Base-by-base conservation (phyloP, 2,797 vertebrate genomes). In the Poecilia gillii region DNA sequence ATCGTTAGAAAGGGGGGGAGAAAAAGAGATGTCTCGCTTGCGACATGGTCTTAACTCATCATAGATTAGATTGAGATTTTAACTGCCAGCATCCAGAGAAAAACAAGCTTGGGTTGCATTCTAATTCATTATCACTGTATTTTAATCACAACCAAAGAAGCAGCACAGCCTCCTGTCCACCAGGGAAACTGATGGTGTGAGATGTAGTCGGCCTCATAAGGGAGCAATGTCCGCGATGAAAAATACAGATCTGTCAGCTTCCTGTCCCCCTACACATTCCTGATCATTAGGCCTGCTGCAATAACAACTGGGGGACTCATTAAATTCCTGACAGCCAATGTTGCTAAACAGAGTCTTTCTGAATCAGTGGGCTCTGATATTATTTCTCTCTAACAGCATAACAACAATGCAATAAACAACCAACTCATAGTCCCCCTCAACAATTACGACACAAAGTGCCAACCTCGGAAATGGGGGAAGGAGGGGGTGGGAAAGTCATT, bases 301-400 rank as follows among this genome's bases (percentile, higher is more conserved):
- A 94, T 93, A 91, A 92, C 90, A 93, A 94, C 93, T 89, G 85
- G 87, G 92, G 91, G 93, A 93, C 93, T 95, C 93, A 91, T 94
- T 93, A 93, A 93, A 93, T 93, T 93, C 87, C 87, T 90, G 91
- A 90, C 91, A 91, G 84, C 89, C 86, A 84, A 78, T 75, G 83
- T 83, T 1, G 85, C 91, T 93, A 88, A 92, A 91, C 85, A 91
- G 78, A 88, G 81, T 64, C 72, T 93, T 91, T 94, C 91, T 92
- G 92, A 92, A 90, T 92, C 94, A 92, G 85, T 93, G 93, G 87
- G 82, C 90, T 86, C 89, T 85, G 87, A 91, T 91, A 89, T 93
- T 90, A 92, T 93, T 92, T 87, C 88, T 81, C 85, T 80, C 87
- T 91, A 91, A 93, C 90, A 85, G 85, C 90, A 89, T 75, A 91